These are phyloP conservation scores for Adoxophyes honmai DNA, from an alignment of 1,140 invertebrate species.

Conservation along the genomic window DNA sequence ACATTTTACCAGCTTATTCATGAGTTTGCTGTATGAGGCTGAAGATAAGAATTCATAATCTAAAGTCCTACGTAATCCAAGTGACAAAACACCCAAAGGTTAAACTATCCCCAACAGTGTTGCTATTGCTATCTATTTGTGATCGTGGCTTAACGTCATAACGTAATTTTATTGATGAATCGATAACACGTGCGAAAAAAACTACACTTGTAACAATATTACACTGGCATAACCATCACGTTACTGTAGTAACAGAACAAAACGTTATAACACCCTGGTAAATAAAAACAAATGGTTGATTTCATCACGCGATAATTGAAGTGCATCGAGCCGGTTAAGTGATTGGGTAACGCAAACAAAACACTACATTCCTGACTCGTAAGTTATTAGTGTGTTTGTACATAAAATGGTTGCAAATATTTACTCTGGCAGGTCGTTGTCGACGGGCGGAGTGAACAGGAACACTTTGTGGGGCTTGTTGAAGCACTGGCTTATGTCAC, in stretches of 20 bases:
- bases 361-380: background rate
- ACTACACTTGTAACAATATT: background rate
- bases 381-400: constrained; percentile 6
- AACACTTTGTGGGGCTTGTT: constrained; percentile 34
- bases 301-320: background rate
- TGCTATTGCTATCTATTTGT: no score
- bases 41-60: no score
- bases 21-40: no score
- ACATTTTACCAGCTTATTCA: no score
- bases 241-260: no score
- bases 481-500: constrained; percentile 37
- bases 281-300: constrained; percentile 2
- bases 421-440: constrained; percentile 38
- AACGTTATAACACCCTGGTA: background rate
- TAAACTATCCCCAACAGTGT: no score
- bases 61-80: no score
- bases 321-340: constrained; percentile 1
- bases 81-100: no score
- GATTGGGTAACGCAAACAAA: background rate
- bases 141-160: no score
- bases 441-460: constrained; percentile 34
- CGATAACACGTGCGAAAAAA: no score
- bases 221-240: background rate
- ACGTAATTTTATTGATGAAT: no score
- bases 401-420: constrained; percentile 25